These are phyloP conservation scores for Amiota mariae DNA, from an alignment of 2,888 invertebrate species.

Conservation along the genomic window DNA sequence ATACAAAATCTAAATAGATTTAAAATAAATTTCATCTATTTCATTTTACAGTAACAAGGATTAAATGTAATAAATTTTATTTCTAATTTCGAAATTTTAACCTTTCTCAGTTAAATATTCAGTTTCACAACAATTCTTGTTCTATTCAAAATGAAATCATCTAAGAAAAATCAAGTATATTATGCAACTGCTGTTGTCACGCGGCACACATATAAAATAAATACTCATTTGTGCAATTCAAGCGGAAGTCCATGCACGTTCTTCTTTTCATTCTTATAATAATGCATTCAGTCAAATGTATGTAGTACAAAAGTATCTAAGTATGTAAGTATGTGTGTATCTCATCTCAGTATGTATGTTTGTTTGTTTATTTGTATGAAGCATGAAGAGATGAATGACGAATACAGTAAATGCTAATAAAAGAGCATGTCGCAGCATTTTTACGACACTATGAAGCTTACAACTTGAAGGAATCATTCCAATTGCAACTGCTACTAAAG, in stretches of 20 bases:
- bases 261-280: too few relatives aligned
- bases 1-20: too few relatives aligned
- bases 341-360: not conserved
- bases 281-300: not conserved
- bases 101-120: too few relatives aligned
- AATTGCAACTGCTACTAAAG: slow-evolving; percentile 6
- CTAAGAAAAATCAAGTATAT: too few relatives aligned
- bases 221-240: slow-evolving; percentile 7
- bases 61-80: too few relatives aligned
- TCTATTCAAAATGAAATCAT: too few relatives aligned
- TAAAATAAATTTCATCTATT: too few relatives aligned
- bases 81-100: too few relatives aligned
- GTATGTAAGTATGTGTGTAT: too few relatives aligned
- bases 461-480: slow-evolving; percentile 16
- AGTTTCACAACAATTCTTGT: too few relatives aligned
- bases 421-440: slow-evolving; percentile 65
- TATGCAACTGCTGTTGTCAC: not conserved
- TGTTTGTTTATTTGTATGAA: not conserved
- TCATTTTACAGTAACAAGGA: too few relatives aligned
- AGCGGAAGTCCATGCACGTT: too few relatives aligned
- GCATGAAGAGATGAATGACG: slow-evolving; percentile 35
- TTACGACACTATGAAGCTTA: slow-evolving; percentile 44
- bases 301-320: not conserved
- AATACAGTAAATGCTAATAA: slow-evolving; percentile 66
- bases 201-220: slow-evolving; percentile 4